Base-by-base conservation (phyloP, 2,888 invertebrate genomes). In the Limnephilus lunatus region DNA sequence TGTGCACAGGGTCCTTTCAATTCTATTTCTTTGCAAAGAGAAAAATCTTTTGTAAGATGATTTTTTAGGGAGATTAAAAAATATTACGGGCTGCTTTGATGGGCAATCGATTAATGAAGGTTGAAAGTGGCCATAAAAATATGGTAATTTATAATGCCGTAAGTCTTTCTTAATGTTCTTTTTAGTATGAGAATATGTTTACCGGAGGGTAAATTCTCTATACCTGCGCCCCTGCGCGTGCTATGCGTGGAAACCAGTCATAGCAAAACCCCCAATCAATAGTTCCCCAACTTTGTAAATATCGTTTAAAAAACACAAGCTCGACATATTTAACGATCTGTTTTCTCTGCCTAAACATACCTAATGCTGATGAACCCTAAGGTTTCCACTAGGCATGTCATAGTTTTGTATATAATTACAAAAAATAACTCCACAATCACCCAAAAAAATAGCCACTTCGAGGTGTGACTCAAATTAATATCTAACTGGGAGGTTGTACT, bases 141-240 rank as follows among this genome's bases (percentile, higher is more conserved):
- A 85, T 85, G 85, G 85, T 44, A 44, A 85, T 85, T 85, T 85
- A 85, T 85, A 85, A 85, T 44, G 85, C 39, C n/a, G 85, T 85
- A 85, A 85, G 85, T 85, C 85, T 85, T 85, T 85, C 44, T 85
- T 85, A 85, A 85, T 85, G 85, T 85, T 85, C 85, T 85, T 85
- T 85, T 85, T 68, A 68, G 53, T 7, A 68, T 68, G 7, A 7
- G 53, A 68, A 68, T 25, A 68, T 25, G 53, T 68, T 68, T 25
- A 68, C 4, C 3, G 53, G 19, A 25, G 53, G 19, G 53, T 25
- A 68, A 14, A 15, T 53, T 53, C 4, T 53, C 14, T 14, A 53
- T 53, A 53, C 53, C 19, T 53, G 53, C 53, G 53, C 53, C 19
- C 53, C 19, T 53, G 53, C 53, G 53, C 53, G 53, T 48, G 48